These are phyloP conservation scores for Chrysomallon squamiferum DNA, from an alignment of 1,140 invertebrate species.

Conservation along the genomic window DNA sequence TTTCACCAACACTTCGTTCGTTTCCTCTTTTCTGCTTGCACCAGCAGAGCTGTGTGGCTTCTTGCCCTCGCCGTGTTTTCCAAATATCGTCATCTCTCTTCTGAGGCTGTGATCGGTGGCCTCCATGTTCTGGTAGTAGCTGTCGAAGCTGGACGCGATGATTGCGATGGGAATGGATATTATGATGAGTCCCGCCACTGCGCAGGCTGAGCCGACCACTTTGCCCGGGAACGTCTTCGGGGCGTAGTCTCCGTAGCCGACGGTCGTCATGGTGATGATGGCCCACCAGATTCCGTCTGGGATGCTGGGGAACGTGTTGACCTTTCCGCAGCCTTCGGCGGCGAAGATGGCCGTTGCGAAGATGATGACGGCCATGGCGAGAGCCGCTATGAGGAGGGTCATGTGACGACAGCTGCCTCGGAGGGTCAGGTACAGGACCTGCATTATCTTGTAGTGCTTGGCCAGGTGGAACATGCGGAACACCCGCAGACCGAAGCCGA, in stretches of 20 bases:
- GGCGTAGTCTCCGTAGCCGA: conserved; percentile 62
- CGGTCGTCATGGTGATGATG: conserved; percentile 66
- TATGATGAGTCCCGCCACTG: conserved; percentile 98
- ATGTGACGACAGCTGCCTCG: conserved; percentile 2
- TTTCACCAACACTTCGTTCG: no score
- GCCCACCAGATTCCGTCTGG: conserved; percentile 62
- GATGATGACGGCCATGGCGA: conserved; percentile 7
- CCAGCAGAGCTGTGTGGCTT: no score
- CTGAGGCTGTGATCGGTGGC: neutral
- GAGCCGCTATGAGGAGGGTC: neutral
- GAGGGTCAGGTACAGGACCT: conserved; percentile 9
- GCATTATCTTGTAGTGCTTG: conserved; percentile 20
- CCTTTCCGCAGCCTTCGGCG: neutral
- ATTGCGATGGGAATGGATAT: conserved; percentile 93
- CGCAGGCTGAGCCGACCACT: conserved; percentile 67
- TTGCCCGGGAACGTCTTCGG: conserved; percentile 38
- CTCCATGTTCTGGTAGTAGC: conserved; percentile 16
- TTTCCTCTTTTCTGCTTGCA: no score
- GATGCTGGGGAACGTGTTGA: conserved; percentile 21
- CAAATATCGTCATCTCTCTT: no score
- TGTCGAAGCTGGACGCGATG: conserved; percentile 61
- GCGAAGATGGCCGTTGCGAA: conserved; percentile 5
- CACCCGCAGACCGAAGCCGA: conserved; percentile 12
- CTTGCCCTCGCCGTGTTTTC: no score
- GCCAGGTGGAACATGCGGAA: conserved; percentile 20